Percentiles rank a stretch among this genome's conserved stretches.
Evolutionary conservation across 1,140 invertebrate species (phyloP).

Genomic region (Procambarus clarkii): DNA sequence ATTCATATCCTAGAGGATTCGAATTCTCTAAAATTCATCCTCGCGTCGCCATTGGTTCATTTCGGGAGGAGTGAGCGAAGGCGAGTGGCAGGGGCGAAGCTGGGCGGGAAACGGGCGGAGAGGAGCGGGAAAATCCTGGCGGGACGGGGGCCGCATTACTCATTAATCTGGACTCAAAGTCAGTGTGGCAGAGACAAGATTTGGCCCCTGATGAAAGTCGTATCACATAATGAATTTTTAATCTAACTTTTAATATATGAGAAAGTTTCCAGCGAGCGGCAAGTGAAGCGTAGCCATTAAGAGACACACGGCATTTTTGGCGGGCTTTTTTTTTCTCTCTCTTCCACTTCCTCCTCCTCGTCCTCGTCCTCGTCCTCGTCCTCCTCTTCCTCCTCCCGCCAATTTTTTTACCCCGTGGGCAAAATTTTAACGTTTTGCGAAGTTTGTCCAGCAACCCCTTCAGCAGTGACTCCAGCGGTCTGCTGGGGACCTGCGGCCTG

Average conservation of each 20-base stretch:
- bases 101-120: background rate
- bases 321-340: background rate
- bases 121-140: background rate
- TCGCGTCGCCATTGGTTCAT: background rate
- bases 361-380: no score
- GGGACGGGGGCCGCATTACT: background rate
- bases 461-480: no score
- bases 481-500: no score
- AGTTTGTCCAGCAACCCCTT: background rate
- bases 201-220: slow-evolving; percentile 49
- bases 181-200: slow-evolving; percentile 52
- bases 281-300: slow-evolving; percentile 53
- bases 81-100: background rate
- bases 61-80: background rate
- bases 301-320: background rate
- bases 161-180: slow-evolving; percentile 52
- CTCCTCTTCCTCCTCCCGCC: background rate
- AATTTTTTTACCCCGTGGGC: background rate
- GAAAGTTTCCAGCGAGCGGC: slow-evolving; percentile 51
- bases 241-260: slow-evolving; percentile 55
- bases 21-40: slow-evolving; percentile 18
- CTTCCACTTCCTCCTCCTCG: background rate
- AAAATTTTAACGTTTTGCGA: slow-evolving; percentile 39
- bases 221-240: slow-evolving; percentile 55
- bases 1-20: slow-evolving; percentile 15